Conservation (phyloP, 1,140 invertebrate species). For the Maconellicoccus hirsutus region DNA sequence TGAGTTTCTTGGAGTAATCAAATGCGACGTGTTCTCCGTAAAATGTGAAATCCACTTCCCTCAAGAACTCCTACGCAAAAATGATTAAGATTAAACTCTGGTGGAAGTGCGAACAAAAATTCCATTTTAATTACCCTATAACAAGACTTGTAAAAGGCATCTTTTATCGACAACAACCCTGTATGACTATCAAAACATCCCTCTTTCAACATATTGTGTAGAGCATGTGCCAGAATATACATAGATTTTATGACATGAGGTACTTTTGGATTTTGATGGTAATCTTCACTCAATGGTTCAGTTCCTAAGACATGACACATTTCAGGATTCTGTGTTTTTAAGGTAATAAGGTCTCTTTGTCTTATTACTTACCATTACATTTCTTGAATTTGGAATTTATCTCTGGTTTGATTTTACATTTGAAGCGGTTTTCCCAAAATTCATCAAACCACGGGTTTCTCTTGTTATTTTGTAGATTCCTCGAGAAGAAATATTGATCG, state of each 20-base stretch:
- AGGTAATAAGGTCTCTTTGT: too few relatives aligned
- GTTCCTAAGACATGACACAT: slow-evolving; percentile 38
- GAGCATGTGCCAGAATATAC: slow-evolving; percentile 52
- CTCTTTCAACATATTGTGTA: slow-evolving; percentile 46
- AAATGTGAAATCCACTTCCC: not conserved
- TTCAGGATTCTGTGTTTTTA: too few relatives aligned
- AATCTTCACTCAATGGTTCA: slow-evolving; percentile 40
- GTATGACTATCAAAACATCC: slow-evolving; percentile 35
- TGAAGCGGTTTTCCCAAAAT: not conserved
- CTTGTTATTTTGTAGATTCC: slow-evolving; percentile 68
- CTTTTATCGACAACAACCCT: not conserved
- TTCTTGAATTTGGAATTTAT: not conserved
- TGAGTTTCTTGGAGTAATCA: too few relatives aligned
- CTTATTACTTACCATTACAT: not conserved
- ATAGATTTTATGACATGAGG: slow-evolving; percentile 64
- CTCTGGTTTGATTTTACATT: not conserved
- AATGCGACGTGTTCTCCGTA: not conserved
- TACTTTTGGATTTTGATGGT: slow-evolving; percentile 61
- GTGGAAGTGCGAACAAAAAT: too few relatives aligned
- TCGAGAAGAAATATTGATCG: slow-evolving; percentile 74
- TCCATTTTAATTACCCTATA: not conserved
- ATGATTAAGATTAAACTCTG: too few relatives aligned
- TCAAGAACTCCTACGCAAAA: not conserved
- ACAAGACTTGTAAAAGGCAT: not conserved
- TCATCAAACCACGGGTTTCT: slow-evolving; percentile 65